These are phyloP conservation scores for Bombus pascuorum DNA, from an alignment of 1,140 invertebrate genomes.

Conservation along the genomic window DNA sequence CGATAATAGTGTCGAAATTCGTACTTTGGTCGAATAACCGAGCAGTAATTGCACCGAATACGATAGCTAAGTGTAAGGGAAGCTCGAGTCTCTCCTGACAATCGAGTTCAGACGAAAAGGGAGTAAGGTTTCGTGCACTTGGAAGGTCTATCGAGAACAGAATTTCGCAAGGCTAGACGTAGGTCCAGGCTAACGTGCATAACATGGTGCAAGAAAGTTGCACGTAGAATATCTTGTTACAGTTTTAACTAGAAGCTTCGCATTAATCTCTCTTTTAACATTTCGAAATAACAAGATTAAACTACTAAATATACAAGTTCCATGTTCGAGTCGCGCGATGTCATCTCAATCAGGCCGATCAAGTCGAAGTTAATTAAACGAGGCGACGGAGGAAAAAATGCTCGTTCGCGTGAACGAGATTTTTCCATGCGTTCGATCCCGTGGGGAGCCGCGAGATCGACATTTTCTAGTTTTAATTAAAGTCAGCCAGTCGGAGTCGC, in stretches of 20 bases:
- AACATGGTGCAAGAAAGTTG: not conserved
- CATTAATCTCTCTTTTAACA: slow-evolving; percentile 12
- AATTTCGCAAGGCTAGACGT: not conserved
- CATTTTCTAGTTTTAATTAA: slow-evolving; percentile 53
- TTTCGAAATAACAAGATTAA: slow-evolving; percentile 31
- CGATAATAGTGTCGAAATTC: not conserved
- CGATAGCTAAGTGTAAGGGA: too few relatives aligned
- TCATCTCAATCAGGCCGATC: not conserved
- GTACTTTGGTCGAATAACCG: not conserved
- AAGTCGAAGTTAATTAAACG: slow-evolving; percentile 37
- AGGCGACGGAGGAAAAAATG: not conserved
- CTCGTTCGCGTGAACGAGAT: slow-evolving; percentile 30
- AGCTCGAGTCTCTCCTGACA: not conserved
- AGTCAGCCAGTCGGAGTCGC: slow-evolving; percentile 34
- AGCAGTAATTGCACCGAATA: not conserved
- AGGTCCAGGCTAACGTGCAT: not conserved
- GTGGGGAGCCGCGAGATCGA: slow-evolving; percentile 6
- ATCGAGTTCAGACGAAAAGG: not conserved
- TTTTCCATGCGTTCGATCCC: slow-evolving; percentile 20
- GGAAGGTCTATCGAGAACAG: not conserved
- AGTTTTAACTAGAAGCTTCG: slow-evolving; percentile 3
- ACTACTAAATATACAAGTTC: slow-evolving; percentile 36
- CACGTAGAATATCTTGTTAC: slow-evolving; percentile 44
- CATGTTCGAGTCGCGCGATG: too few relatives aligned
- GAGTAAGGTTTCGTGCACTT: not conserved